A percentile compares a stretch with the other conserved stretches of the same genome.
These are phyloP conservation scores for Auanema sp. DNA, from an alignment of 2,888 invertebrate species.

Conservation along the genomic window DNA sequence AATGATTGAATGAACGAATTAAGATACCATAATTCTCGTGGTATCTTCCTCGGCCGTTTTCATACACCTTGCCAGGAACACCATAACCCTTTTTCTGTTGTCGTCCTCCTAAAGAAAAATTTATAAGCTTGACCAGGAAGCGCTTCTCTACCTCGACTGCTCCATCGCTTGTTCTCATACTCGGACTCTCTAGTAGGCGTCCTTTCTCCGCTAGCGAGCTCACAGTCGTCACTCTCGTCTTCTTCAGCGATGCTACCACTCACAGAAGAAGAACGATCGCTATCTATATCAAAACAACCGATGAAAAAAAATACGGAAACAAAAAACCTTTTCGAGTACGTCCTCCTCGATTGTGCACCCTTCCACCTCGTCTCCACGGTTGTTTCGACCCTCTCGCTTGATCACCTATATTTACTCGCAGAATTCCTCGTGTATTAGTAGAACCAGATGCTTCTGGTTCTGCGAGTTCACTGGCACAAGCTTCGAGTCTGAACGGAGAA, in stretches of 20 bases:
- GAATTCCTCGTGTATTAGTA: too few relatives aligned
- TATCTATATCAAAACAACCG: conserved; percentile 19
- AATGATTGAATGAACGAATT: background rate
- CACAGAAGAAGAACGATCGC: conserved; percentile 33
- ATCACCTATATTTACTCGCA: too few relatives aligned
- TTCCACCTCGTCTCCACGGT: too few relatives aligned
- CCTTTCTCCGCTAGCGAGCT: conserved; percentile 29
- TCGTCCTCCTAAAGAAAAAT: background rate
- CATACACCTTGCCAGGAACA: background rate
- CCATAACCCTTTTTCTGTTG: background rate
- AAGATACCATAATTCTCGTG: background rate
- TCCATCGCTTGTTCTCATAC: conserved; percentile 1
- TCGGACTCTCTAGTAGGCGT: conserved; percentile 27
- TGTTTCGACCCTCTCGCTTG: too few relatives aligned
- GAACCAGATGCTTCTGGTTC: conserved; percentile 9
- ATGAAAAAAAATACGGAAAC: background rate
- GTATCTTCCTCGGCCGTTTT: background rate
- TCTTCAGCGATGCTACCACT: conserved; percentile 35
- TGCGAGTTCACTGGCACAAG: conserved; percentile 13
- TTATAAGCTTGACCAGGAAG: background rate
- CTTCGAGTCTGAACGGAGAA: conserved; percentile 13
- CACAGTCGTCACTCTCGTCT: conserved; percentile 23
- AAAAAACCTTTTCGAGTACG: background rate
- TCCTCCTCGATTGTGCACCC: too few relatives aligned
- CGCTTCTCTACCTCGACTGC: conserved; percentile 6